These are phyloP conservation scores for Piaya cayana DNA, from an alignment of 2,113 vertebrate genomes.

Conservation along the genomic window DNA sequence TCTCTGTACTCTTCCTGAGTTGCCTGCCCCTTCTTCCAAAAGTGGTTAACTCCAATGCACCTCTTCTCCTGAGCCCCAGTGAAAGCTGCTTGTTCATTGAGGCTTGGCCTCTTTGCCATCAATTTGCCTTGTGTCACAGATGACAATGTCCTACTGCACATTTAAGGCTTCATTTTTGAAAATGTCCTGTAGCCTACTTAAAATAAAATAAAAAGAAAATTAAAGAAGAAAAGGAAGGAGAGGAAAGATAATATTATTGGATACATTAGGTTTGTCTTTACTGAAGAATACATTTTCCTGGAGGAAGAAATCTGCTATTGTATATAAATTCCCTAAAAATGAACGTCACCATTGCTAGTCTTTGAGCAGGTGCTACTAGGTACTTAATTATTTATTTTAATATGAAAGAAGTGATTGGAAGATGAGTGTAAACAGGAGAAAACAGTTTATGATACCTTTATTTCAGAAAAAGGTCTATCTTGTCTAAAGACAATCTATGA, in stretches of 20 bases:
- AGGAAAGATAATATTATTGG: neutral
- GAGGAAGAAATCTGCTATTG: neutral
- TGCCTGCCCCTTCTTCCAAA: too few species aligned
- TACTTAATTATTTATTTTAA: neutral
- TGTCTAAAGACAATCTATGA: neutral
- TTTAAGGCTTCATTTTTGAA: too few species aligned
- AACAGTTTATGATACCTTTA: neutral
- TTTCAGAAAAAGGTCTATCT: neutral
- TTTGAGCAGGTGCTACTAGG: neutral
- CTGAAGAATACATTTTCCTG: neutral
- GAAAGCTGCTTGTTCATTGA: too few species aligned
- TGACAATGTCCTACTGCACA: too few species aligned
- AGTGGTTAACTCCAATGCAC: too few species aligned
- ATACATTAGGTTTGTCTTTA: neutral
- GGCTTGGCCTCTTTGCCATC: too few species aligned
- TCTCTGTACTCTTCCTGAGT: too few species aligned
- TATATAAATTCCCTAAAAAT: neutral
- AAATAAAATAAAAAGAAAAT: rapidly evolving
- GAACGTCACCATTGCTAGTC: neutral
- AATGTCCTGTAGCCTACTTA: too few species aligned
- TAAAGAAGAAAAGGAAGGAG: neutral
- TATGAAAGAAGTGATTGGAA: neutral
- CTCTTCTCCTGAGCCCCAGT: too few species aligned
- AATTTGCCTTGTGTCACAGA: too few species aligned
- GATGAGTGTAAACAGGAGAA: neutral